phyloP scores from a whole-genome alignment of 2,888 invertebrate species.

The Drosophila merina region DNA sequence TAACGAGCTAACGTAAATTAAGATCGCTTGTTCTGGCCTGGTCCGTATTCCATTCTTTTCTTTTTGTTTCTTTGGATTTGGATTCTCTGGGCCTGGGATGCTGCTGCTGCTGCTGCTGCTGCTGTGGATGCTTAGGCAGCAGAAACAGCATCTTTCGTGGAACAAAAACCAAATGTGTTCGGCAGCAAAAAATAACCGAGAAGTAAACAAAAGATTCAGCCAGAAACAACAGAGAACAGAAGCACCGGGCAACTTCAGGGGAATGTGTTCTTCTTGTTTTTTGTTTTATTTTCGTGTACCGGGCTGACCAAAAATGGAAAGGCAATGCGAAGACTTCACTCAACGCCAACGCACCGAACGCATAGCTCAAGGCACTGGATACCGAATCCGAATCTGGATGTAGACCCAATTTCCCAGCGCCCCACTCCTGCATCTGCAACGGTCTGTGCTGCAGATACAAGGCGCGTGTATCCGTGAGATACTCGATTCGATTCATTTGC shows the following conservation, averaged over 20 bases:
- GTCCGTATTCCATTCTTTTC: slow-evolving; percentile 4
- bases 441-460: slow-evolving; percentile 15
- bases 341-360: slow-evolving; percentile 72
- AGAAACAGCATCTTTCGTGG: slow-evolving; percentile 45
- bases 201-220: slow-evolving; percentile 68
- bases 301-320: slow-evolving; percentile 59
- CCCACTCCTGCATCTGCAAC: slow-evolving; percentile 14
- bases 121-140: slow-evolving; percentile 11
- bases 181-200: slow-evolving; percentile 44
- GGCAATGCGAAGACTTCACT: slow-evolving; percentile 56
- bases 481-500: slow-evolving; percentile 56
- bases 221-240: slow-evolving; percentile 41
- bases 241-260: slow-evolving; percentile 4
- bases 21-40: slow-evolving; percentile 73
- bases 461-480: slow-evolving; percentile 25
- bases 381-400: slow-evolving; percentile 21
- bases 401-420: slow-evolving; percentile 32
- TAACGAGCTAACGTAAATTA: slow-evolving; percentile 80
- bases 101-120: background rate
- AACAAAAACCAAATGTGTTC: slow-evolving; percentile 60
- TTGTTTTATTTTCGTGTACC: slow-evolving; percentile 39
- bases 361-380: slow-evolving; percentile 43
- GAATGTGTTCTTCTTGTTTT: slow-evolving; percentile 34
- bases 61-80: slow-evolving; percentile 4
- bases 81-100: slow-evolving; percentile 6